A percentile compares a stretch with the other conserved stretches of the same genome.
Conservation (phyloP, 2,797 vertebrate genomes). For the Lithobates pipiens region DNA sequence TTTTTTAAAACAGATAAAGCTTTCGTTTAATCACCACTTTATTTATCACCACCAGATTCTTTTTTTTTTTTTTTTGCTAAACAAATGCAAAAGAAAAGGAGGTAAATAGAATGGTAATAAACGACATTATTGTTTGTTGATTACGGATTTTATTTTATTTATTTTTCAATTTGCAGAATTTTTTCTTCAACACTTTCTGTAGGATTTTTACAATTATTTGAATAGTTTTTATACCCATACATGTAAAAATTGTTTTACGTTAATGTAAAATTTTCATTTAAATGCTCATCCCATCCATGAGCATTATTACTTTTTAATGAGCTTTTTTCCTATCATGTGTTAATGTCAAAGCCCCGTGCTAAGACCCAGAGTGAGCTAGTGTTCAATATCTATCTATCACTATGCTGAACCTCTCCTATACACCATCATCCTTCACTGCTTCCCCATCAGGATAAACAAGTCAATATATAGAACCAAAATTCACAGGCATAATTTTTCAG, state of each 20-base stretch:
- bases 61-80: no score
- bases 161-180: no score
- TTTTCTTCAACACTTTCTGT: no score
- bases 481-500: constrained; percentile 29
- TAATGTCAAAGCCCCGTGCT: not conserved
- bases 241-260: not conserved
- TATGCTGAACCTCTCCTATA: not conserved
- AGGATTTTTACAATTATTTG: no score
- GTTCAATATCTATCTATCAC: constrained; percentile 40
- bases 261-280: not conserved
- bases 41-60: no score
- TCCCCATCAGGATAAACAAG: not conserved
- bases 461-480: constrained; percentile 27
- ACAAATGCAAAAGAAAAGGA: no score
- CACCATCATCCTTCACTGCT: not conserved
- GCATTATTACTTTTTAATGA: not conserved
- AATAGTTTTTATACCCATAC: no score
- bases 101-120: no score
- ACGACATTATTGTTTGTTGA: no score
- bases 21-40: no score
- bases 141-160: no score
- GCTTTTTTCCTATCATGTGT: not conserved
- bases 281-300: not conserved
- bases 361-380: not conserved
- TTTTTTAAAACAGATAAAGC: no score